Evolutionary conservation across 1,140 invertebrate species (phyloP).

Genomic region (Pseudomyrmex concolor): DNA sequence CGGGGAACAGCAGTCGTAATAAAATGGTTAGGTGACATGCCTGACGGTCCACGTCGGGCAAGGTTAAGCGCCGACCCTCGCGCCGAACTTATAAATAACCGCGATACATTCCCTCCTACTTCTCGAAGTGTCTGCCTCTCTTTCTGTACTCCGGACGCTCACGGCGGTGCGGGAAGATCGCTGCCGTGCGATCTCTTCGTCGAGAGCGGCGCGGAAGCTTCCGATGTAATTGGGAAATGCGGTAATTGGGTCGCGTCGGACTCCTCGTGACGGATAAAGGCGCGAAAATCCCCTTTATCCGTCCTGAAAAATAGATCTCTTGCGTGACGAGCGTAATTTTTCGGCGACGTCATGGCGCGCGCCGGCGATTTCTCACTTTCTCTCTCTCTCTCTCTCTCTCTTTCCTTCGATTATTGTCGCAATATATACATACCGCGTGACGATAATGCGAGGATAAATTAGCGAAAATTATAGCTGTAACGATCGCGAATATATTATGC

Average conservation of each 20-base stretch:
- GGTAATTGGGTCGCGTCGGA: conserved; percentile 53
- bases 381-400: neutral
- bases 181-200: conserved; percentile 13
- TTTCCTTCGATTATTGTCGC: neutral
- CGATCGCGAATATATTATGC: neutral
- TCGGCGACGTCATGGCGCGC: neutral
- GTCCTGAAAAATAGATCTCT: conserved; percentile 29
- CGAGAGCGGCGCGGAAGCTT: neutral
- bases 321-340: neutral
- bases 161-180: neutral
- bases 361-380: too few species aligned
- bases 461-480: neutral
- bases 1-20: conserved; percentile 61
- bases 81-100: conserved; percentile 78
- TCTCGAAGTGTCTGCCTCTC: conserved; percentile 13
- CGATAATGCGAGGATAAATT: neutral
- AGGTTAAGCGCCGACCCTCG: conserved; percentile 80
- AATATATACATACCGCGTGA: neutral
- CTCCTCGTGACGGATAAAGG: too few species aligned
- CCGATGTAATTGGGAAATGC: conserved; percentile 50
- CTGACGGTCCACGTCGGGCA: conserved; percentile 76
- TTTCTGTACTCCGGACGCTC: neutral
- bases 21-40: conserved; percentile 69
- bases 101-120: conserved; percentile 48
- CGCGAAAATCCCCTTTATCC: conserved; percentile 29